Conservation (phyloP, 2,113 vertebrate genomes). For the Mustelus asterias region DNA sequence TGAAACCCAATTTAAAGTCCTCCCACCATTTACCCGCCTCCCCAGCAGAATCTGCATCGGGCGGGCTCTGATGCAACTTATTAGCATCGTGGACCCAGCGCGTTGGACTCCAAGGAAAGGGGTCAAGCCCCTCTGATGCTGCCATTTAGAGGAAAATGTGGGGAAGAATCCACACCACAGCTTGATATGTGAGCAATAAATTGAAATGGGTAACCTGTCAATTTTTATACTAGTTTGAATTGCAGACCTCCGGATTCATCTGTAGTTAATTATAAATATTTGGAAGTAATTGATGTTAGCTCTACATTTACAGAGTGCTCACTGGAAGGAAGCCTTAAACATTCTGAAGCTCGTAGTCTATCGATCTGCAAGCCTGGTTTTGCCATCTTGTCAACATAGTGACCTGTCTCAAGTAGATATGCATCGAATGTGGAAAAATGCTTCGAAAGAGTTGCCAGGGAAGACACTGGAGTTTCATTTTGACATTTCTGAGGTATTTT, state of each 20-base stretch:
- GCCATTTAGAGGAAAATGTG: background rate
- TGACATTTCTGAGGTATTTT: constrained; percentile 87
- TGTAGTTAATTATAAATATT: background rate
- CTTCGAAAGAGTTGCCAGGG: constrained; percentile 89
- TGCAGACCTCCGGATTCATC: background rate
- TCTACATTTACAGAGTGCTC: constrained; percentile 64
- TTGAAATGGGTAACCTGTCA: background rate
- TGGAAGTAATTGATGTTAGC: background rate
- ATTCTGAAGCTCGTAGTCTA: constrained; percentile 94
- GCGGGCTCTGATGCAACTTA: too few species aligned
- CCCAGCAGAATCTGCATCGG: too few species aligned
- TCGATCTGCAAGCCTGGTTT: constrained; percentile 86
- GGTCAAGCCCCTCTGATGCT: too few species aligned
- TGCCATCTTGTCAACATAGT: constrained; percentile 77
- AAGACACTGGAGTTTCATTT: constrained; percentile 97
- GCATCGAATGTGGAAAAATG: constrained; percentile 85
- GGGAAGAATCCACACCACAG: background rate
- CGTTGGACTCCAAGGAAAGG: too few species aligned
- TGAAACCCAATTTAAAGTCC: too few species aligned
- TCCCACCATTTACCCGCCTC: too few species aligned
- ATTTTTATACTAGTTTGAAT: background rate
- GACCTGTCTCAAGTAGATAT: constrained; percentile 90
- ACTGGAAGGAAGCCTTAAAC: constrained; percentile 95
- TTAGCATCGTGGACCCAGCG: too few species aligned
- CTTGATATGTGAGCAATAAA: background rate